These are phyloP conservation scores for Myopa tessellatipennis DNA, from an alignment of 2,888 invertebrate genomes.

Conservation along the genomic window DNA sequence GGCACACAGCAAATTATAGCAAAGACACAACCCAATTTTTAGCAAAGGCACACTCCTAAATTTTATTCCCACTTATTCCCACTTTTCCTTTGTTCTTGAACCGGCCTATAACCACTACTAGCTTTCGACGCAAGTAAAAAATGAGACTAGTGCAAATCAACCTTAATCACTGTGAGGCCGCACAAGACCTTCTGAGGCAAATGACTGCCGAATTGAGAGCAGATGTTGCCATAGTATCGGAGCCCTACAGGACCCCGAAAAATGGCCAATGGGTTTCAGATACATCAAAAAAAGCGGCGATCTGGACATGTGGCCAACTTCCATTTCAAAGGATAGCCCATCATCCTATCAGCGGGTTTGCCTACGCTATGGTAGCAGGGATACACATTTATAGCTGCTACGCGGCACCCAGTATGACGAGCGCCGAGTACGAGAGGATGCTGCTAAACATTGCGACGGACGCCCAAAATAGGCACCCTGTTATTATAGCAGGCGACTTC, in stretches of 20 bases:
- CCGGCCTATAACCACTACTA: no score
- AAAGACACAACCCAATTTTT: no score
- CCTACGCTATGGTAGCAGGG: background rate
- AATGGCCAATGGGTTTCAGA: background rate
- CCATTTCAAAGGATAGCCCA: background rate
- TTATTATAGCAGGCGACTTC: background rate
- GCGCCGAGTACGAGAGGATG: background rate
- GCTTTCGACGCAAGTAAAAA: background rate
- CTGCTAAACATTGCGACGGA: background rate
- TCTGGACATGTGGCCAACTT: background rate
- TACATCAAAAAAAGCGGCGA: background rate
- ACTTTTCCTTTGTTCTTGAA: no score
- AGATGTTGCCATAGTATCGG: background rate
- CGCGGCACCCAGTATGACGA: background rate
- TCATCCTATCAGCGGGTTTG: background rate
- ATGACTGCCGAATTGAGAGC: background rate
- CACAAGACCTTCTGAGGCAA: constrained; percentile 3
- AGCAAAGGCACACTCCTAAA: no score
- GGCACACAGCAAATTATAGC: no score
- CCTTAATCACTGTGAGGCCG: constrained; percentile 1
- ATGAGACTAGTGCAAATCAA: background rate
- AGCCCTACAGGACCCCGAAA: constrained; percentile 3
- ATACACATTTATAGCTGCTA: background rate
- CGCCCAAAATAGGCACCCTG: background rate
- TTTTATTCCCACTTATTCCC: no score